These are phyloP conservation scores for Pelvicachromis taeniatus DNA, from an alignment of 2,113 vertebrate species.

Conservation along the genomic window DNA sequence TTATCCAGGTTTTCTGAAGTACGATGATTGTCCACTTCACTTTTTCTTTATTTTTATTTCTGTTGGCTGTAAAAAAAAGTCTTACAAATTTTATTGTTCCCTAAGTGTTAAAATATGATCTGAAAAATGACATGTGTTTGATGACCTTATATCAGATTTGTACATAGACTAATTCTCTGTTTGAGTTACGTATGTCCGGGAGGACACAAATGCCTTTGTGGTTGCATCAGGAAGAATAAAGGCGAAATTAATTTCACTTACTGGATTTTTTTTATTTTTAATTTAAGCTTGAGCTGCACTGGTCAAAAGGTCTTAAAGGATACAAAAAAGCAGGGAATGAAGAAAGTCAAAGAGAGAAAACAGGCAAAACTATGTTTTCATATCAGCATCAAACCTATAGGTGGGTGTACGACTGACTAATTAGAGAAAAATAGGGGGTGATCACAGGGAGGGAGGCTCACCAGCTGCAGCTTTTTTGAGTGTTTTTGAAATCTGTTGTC, in stretches of 20 bases:
- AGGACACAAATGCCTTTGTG: background rate
- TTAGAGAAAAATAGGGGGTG: slow-evolving; percentile 31
- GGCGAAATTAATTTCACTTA: background rate
- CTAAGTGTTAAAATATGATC: background rate
- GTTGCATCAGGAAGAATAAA: background rate
- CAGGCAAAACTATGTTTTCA: background rate
- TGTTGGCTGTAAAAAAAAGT: background rate
- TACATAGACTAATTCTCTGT: background rate
- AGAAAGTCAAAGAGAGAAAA: background rate
- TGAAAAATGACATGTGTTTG: background rate
- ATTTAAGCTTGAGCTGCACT: background rate
- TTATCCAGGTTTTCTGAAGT: background rate
- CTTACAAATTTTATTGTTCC: background rate
- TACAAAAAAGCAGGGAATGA: background rate
- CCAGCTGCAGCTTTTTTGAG: background rate
- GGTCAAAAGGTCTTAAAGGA: background rate
- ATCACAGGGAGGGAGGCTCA: background rate
- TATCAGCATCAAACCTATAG: slow-evolving; percentile 25
- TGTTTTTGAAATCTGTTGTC: background rate
- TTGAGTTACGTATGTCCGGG: background rate
- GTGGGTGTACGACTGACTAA: slow-evolving; percentile 43
- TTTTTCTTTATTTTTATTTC: background rate
- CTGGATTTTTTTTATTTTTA: background rate
- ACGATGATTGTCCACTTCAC: background rate
- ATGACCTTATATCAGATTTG: background rate